A percentile compares a stretch with the other conserved stretches of the same genome.
These are phyloP conservation scores for Papilio protenor DNA, from an alignment of 2,888 invertebrate species.

Conservation along the genomic window DNA sequence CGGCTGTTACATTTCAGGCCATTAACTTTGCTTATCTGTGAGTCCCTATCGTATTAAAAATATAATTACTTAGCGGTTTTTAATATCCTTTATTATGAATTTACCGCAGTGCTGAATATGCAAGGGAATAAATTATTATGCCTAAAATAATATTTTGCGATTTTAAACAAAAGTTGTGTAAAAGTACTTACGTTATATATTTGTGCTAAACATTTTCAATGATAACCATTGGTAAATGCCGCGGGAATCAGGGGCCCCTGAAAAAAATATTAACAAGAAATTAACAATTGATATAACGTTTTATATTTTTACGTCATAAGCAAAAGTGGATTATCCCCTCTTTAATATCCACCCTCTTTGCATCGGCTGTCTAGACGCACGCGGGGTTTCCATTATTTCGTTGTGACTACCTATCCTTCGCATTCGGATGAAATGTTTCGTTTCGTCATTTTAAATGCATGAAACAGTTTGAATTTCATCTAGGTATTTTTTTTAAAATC, in stretches of 20 bases:
- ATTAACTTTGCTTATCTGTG: slow-evolving; percentile 37
- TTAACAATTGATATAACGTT: slow-evolving; percentile 23
- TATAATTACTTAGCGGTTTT: slow-evolving; percentile 40
- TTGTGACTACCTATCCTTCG: slow-evolving; percentile 23
- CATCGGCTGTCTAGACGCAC: slow-evolving; percentile 23
- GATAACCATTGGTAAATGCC: slow-evolving; percentile 99
- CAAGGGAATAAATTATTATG: not conserved
- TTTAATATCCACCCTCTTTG: slow-evolving; percentile 17
- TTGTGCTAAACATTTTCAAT: slow-evolving; percentile 89
- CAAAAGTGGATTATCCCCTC: slow-evolving; percentile 36
- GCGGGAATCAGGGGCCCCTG: slow-evolving; percentile 99
- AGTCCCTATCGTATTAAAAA: slow-evolving; percentile 32
- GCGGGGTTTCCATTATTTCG: slow-evolving; percentile 30
- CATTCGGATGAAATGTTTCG: slow-evolving; percentile 18
- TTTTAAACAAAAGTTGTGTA: not conserved
- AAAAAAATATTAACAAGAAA: slow-evolving; percentile 68
- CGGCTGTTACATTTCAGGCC: slow-evolving; percentile 28
- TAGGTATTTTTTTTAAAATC: not conserved
- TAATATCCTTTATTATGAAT: slow-evolving; percentile 24
- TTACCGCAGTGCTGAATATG: slow-evolving; percentile 24
- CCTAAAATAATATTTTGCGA: slow-evolving; percentile 5
- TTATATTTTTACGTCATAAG: not conserved
- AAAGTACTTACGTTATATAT: slow-evolving; percentile 81
- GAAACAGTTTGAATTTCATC: not conserved
- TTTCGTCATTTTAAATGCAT: slow-evolving; percentile 17